phyloP scores from a whole-genome alignment of 1,140 invertebrate species.

The Drosophila pectinifera region DNA sequence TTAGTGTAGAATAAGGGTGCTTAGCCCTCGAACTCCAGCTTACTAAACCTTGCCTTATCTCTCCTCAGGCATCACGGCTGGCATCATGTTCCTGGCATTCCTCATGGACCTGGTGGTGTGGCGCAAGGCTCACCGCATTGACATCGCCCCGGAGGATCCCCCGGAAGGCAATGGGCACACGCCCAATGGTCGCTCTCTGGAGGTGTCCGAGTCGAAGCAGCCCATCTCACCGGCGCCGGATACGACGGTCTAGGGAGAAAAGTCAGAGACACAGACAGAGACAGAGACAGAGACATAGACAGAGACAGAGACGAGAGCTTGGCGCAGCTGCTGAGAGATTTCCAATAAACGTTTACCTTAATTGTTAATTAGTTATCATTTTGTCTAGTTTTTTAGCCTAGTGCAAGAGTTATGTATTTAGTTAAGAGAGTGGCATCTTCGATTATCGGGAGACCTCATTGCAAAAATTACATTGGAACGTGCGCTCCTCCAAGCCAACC shows the following conservation, averaged over 20 bases:
- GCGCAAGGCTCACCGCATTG: slow-evolving; percentile 92
- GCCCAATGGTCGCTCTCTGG: slow-evolving; percentile 50
- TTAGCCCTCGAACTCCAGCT: no score
- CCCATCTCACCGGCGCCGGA: slow-evolving; percentile 66
- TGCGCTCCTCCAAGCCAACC: slow-evolving; percentile 21
- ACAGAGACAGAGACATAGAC: slow-evolving; percentile 8
- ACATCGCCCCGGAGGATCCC: slow-evolving; percentile 86
- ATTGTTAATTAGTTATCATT: slow-evolving; percentile 84
- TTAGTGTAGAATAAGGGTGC: no score
- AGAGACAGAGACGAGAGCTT: slow-evolving; percentile 33
- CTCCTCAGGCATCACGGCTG: slow-evolving; percentile 90
- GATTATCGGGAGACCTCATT: slow-evolving; percentile 64
- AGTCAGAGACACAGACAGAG: slow-evolving; percentile 3
- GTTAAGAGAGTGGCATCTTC: slow-evolving; percentile 68
- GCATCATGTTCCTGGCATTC: slow-evolving; percentile 92
- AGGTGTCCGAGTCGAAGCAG: slow-evolving; percentile 70
- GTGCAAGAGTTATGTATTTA: slow-evolving; percentile 83
- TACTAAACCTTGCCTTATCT: slow-evolving; percentile 16
- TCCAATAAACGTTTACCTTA: slow-evolving; percentile 83
- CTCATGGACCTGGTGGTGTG: slow-evolving; percentile 93
- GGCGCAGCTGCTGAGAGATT: slow-evolving; percentile 59
- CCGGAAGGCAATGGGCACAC: slow-evolving; percentile 42
- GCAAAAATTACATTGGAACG: slow-evolving; percentile 52
- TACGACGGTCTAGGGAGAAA: slow-evolving; percentile 67
- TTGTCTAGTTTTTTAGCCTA: slow-evolving; percentile 80